Percentiles rank a stretch among this genome's conserved stretches.
Evolutionary conservation across 2,888 invertebrate species (phyloP).

Genomic region (Agapetus fuscipes): DNA sequence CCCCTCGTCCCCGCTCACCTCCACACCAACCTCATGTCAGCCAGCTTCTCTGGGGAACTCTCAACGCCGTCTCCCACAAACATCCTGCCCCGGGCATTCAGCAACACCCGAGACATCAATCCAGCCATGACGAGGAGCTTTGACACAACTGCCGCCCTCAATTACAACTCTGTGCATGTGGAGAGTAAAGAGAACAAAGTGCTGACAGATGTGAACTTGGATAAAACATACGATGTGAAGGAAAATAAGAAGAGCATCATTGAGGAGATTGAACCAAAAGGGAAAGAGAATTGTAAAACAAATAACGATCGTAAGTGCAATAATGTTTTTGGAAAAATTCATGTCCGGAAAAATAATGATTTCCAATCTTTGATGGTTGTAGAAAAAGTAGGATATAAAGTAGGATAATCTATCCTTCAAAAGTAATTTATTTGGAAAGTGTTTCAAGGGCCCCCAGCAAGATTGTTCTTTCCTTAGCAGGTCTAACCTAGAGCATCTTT

Average conservation of each 20-base stretch:
- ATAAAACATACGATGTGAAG: neutral
- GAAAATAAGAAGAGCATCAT: conserved; percentile 2
- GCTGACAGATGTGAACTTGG: neutral
- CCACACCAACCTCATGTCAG: conserved; percentile 31
- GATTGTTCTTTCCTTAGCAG: too few species aligned
- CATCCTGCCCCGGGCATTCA: neutral
- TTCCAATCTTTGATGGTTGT: too few species aligned
- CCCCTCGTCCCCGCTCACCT: conserved; percentile 27
- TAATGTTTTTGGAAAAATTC: too few species aligned
- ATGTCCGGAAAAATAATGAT: too few species aligned
- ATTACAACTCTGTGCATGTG: neutral
- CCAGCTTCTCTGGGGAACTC: conserved; percentile 32
- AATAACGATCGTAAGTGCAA: conserved; percentile 6
- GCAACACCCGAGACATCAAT: conserved; percentile 2
- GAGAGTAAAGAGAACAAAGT: conserved; percentile 2
- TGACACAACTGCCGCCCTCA: conserved; percentile 31
- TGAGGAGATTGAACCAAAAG: conserved; percentile 7
- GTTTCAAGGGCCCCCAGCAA: too few species aligned
- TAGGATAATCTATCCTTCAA: too few species aligned
- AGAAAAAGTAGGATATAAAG: too few species aligned
- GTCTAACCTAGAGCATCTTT: too few species aligned
- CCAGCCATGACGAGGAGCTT: conserved; percentile 34
- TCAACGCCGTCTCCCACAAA: conserved; percentile 9
- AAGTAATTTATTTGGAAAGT: too few species aligned
- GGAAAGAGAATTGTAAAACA: conserved; percentile 2